Conservation (phyloP, 1,140 invertebrate genomes). For the Hyles euphorbiae region DNA sequence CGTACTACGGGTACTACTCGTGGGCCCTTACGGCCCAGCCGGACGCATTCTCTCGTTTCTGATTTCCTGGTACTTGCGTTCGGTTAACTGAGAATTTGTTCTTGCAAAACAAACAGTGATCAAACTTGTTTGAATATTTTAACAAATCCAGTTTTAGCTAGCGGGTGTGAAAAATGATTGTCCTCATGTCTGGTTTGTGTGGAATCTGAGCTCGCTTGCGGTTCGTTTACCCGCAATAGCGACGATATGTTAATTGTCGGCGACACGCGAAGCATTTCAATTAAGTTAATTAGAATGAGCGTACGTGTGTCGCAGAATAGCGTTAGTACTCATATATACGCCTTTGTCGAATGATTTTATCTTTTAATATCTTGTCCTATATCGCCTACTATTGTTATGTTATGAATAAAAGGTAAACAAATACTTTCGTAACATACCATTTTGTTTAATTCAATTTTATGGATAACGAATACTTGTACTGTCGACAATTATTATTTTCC, state of each 20-base stretch:
- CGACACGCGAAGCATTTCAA: slow-evolving; percentile 24
- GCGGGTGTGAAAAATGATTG: no score
- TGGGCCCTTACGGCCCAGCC: slow-evolving; percentile 44
- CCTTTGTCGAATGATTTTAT: background rate
- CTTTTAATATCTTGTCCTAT: no score
- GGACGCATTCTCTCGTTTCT: slow-evolving; percentile 38
- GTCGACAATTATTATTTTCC: no score
- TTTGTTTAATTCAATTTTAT: no score
- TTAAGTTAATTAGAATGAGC: slow-evolving; percentile 25
- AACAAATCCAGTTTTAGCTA: no score
- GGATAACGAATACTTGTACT: no score
- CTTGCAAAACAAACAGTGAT: no score
- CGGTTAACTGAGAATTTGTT: no score
- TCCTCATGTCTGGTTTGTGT: background rate
- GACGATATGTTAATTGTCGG: slow-evolving; percentile 24
- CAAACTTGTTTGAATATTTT: no score
- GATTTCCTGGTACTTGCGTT: slow-evolving; percentile 39
- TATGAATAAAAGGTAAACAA: no score
- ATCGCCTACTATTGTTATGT: no score
- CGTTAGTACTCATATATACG: background rate
- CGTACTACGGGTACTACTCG: slow-evolving; percentile 38
- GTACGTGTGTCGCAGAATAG: slow-evolving; percentile 2
- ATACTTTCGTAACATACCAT: no score
- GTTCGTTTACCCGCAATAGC: slow-evolving; percentile 31
- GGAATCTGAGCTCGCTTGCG: slow-evolving; percentile 7